These are phyloP conservation scores for Caenorhabditis macrosperma DNA, from an alignment of 2,888 invertebrate genomes.

Conservation along the genomic window DNA sequence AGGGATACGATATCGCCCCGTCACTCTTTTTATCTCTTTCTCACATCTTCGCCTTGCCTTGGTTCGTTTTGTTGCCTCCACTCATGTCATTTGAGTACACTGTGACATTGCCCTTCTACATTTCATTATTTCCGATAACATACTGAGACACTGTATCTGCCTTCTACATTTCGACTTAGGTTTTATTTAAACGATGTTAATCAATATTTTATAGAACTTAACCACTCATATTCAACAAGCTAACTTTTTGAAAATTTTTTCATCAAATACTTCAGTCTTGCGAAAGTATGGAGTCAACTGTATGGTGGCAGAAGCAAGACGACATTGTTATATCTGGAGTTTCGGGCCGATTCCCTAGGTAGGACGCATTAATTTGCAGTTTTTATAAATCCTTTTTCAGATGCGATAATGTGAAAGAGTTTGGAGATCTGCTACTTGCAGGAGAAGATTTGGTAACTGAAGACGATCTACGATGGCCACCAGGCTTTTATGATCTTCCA, in stretches of 20 bases:
- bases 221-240: no score
- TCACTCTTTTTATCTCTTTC: constrained; percentile 34
- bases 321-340: constrained; percentile 82
- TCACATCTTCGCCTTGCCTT: constrained; percentile 23
- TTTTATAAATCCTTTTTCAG: constrained; percentile 81
- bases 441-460: constrained; percentile 94
- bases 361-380: neutral
- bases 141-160: no score
- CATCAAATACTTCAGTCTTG: constrained; percentile 67
- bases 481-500: constrained; percentile 82
- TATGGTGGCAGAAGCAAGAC: constrained; percentile 80
- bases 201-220: no score
- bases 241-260: no score
- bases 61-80: constrained; percentile 10
- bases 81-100: constrained; percentile 32
- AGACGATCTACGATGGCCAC: constrained; percentile 91
- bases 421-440: constrained; percentile 91
- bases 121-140: no score
- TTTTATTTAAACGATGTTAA: no score
- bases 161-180: no score
- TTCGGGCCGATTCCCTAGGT: constrained; percentile 86
- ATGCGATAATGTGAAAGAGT: constrained; percentile 92
- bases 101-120: neutral
- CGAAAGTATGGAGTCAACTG: constrained; percentile 73
- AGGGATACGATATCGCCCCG: constrained; percentile 21